phyloP scores from a whole-genome alignment of 2,113 vertebrate species.

The Equus przewalskii region DNA sequence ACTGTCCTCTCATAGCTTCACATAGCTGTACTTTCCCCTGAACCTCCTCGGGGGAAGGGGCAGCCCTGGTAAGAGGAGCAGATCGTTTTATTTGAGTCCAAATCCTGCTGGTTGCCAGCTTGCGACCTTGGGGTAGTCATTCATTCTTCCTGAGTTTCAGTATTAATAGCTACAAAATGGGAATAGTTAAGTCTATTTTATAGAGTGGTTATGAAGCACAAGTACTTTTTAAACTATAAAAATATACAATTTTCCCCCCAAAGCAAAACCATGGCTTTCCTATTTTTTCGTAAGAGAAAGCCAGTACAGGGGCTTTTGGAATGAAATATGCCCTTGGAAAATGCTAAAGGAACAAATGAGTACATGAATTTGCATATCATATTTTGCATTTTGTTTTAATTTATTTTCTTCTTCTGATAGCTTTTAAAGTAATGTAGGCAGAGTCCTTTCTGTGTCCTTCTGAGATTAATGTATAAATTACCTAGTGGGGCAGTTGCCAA shows the following conservation, averaged over 20 bases:
- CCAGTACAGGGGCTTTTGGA: not conserved
- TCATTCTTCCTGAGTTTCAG: not conserved
- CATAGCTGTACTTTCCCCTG: not conserved
- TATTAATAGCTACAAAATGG: not conserved
- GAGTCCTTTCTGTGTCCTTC: slow-evolving; percentile 37
- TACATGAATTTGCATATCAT: not conserved
- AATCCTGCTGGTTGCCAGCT: not conserved
- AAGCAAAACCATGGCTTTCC: not conserved
- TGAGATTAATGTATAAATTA: slow-evolving; percentile 43
- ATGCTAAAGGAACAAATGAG: not conserved
- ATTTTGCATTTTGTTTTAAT: slow-evolving; percentile 54
- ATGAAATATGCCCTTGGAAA: slow-evolving; percentile 33
- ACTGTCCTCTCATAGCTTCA: not conserved
- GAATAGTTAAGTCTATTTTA: not conserved
- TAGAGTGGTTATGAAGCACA: not conserved
- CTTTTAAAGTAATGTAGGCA: slow-evolving; percentile 48
- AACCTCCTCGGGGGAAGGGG: not conserved
- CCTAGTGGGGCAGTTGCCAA: slow-evolving; percentile 32
- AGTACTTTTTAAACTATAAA: not conserved
- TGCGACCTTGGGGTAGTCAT: not conserved
- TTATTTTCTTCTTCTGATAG: slow-evolving; percentile 7
- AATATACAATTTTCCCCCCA: not conserved
- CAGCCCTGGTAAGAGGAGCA: not conserved
- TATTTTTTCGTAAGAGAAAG: not conserved
- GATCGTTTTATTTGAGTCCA: not conserved